Conservation (phyloP, 2,113 vertebrate species). For the Tragelaphus imberbis region DNA sequence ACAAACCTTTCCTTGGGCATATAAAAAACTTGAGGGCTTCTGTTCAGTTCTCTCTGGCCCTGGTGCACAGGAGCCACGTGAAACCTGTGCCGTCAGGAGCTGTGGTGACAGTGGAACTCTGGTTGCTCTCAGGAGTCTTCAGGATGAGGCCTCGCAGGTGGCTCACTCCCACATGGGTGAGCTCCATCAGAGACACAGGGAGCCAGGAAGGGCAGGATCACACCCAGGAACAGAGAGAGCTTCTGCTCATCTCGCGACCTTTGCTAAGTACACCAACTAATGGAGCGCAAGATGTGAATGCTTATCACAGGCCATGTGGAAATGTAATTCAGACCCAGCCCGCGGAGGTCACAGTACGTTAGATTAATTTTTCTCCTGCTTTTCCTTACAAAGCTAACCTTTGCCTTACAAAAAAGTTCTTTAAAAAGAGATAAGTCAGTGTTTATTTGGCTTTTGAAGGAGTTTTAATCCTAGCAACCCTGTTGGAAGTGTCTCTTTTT, state of each 20-base stretch:
- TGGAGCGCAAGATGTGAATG: constrained; percentile 71
- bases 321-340: constrained; percentile 73
- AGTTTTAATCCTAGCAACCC: background rate
- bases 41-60: background rate
- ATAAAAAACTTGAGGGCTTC: rapidly evolving
- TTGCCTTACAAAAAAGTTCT: constrained; percentile 67
- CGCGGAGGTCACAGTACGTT: constrained; percentile 55
- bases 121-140: background rate
- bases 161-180: background rate
- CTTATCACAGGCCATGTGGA: constrained; percentile 64
- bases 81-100: rapidly evolving
- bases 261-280: constrained; percentile 70
- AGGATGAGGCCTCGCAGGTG: background rate
- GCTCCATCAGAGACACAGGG: background rate
- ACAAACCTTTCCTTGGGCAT: background rate
- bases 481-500: background rate
- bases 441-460: constrained; percentile 1
- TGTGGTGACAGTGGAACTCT: background rate
- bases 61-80: rapidly evolving
- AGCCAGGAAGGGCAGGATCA: background rate
- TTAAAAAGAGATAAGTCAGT: constrained; percentile 47
- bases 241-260: constrained; percentile 62
- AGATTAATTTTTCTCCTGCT: constrained; percentile 69
- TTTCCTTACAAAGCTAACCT: constrained; percentile 59
- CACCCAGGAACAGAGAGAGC: constrained; percentile 48